Evolutionary conservation across 1,140 invertebrate genomes (phyloP), one percentile per base, ranked within the genome.

Genomic region (Diorhabda elongata): DNA sequence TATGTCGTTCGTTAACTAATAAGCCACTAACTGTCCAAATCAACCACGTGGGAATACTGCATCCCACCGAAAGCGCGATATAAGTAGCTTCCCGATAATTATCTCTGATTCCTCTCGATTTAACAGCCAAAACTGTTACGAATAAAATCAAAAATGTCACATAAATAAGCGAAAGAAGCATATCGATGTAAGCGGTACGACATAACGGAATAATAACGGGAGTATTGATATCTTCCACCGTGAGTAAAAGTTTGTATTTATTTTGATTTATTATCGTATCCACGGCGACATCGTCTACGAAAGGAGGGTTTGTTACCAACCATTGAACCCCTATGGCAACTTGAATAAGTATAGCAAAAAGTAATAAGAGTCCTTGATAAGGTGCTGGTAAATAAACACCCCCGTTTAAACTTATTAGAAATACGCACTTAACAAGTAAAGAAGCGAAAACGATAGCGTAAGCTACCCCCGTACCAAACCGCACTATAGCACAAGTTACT

Each of bases 321-420:
- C 93, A 96, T 81, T 96, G 92, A 2, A 89, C 87, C 45, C 92
- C 91, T 72, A 97, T 95, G 56, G 92, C 93, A 69, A 97, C 88
- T 85, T 98, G 92, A 71, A 94, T 93, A 76, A 93, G 86, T 42
- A 93, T 90, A 3, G 94, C 92, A 79, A 98, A 97, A 76, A 96
- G 90, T 73, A 98, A 84, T 8, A 97, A 86, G 5, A 95, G 83
- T 62, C 92, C 93, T 87, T 95, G 90, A 82, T 97, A 97, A 3
- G 93, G 90, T 2, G 95, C 94, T 44, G 94, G 94, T n/a, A 97
- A 83, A 79, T 97, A 97, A 42, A 96, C 93, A 7, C 94, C 94
- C 44, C 91, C 90, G 78, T 96, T 94, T 52, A 97, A 87, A 74
- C 93, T 95, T 69, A 97, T 88, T 57, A 97, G 85, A 78, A 97